These are phyloP conservation scores for Xiphophorus birchmanni DNA, from an alignment of 2,797 vertebrate species.

Conservation along the genomic window DNA sequence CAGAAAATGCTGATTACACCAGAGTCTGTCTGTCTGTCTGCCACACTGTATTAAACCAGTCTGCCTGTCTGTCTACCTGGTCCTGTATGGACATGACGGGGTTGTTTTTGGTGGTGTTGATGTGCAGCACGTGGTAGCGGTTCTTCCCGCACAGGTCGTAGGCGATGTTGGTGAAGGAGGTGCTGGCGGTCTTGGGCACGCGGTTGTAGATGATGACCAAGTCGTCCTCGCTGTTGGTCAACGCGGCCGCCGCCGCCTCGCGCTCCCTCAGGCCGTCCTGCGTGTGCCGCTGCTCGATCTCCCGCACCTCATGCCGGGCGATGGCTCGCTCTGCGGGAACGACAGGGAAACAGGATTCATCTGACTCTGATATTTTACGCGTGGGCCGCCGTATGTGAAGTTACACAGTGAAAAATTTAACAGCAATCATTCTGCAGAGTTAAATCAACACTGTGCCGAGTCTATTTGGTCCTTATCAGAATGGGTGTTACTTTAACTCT, in stretches of 20 bases:
- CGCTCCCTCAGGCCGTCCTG: constrained; percentile 86
- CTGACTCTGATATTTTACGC: background rate
- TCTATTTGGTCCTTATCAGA: too few species aligned
- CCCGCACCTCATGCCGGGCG: constrained; percentile 94
- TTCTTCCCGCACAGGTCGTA: constrained; percentile 97
- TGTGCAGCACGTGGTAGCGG: constrained; percentile 96
- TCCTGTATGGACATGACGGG: constrained; percentile 99
- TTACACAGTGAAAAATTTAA: too few species aligned
- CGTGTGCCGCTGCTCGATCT: constrained; percentile 93
- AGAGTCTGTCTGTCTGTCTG: background rate
- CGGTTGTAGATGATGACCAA: constrained; percentile 96
- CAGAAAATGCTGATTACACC: background rate
- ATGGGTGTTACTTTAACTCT: too few species aligned
- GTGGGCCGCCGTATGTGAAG: too few species aligned
- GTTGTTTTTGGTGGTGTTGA: constrained; percentile 99
- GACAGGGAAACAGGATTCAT: background rate
- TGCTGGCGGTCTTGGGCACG: constrained; percentile 98
- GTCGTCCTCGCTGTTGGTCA: constrained; percentile 87
- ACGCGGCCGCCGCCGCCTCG: constrained; percentile 23
- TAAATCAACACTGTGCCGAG: too few species aligned
- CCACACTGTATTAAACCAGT: background rate
- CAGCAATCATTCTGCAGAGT: too few species aligned
- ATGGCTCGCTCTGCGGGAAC: constrained; percentile 89
- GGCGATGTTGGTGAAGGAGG: constrained; percentile 98
- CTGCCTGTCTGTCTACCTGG: constrained; percentile 83